Percentiles rank a stretch among this genome's conserved stretches.
These are phyloP conservation scores for Drosophila parvula DNA, from an alignment of 1,140 invertebrate species.

Conservation along the genomic window DNA sequence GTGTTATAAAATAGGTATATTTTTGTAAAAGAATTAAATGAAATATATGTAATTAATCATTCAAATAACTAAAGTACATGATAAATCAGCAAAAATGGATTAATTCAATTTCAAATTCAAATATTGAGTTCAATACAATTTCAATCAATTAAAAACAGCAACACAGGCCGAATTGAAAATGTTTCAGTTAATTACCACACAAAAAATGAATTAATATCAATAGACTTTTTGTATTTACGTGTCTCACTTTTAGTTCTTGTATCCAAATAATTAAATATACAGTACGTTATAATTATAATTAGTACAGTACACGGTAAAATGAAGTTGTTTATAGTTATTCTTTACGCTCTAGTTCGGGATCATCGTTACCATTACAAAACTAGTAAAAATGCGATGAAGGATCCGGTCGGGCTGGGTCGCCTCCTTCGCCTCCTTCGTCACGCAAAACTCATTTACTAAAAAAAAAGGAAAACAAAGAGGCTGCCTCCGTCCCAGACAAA, in stretches of 20 bases:
- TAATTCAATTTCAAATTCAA: neutral
- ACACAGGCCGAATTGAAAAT: neutral
- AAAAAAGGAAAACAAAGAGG: constrained; percentile 49
- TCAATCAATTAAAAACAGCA: neutral
- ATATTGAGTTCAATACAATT: neutral
- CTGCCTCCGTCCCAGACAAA: constrained; percentile 18
- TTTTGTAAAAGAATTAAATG: neutral
- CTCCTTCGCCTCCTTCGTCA: constrained; percentile 59
- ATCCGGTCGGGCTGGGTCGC: constrained; percentile 1
- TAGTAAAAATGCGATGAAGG: constrained; percentile 76
- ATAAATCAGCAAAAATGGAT: neutral
- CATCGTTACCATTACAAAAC: constrained; percentile 68
- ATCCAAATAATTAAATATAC: constrained; percentile 81
- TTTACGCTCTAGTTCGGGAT: constrained; percentile 76
- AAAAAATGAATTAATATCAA: constrained; percentile 37
- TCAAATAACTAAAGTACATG: neutral
- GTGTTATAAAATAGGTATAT: neutral
- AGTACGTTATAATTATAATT: constrained; percentile 81
- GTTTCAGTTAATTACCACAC: constrained; percentile 22
- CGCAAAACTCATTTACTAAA: constrained; percentile 76
- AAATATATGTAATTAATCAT: neutral
- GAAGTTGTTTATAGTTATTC: constrained; percentile 68
- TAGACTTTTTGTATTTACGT: constrained; percentile 48
- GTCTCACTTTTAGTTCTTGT: constrained; percentile 67
- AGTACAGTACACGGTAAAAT: constrained; percentile 78